These are phyloP conservation scores for Tretioscincus oriximinensis DNA, from an alignment of 2,113 vertebrate species.

Conservation along the genomic window DNA sequence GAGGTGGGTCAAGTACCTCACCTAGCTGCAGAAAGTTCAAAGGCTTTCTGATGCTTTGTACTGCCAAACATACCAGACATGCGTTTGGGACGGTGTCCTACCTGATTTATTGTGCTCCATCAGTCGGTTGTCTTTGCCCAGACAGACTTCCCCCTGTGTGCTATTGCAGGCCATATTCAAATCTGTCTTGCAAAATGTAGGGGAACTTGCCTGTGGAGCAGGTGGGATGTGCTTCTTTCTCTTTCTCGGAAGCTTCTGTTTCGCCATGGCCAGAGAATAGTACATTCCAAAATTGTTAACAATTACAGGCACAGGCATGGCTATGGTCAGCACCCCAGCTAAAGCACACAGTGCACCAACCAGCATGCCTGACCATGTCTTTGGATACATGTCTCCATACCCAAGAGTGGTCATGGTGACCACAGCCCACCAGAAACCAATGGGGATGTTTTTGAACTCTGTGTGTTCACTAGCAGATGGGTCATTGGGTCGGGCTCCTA, in stretches of 20 bases:
- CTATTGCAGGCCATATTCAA: slow-evolving; percentile 92
- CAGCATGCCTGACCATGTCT: slow-evolving; percentile 98
- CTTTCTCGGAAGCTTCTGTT: slow-evolving; percentile 96
- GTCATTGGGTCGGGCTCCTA: slow-evolving; percentile 91
- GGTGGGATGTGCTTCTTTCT: slow-evolving; percentile 97
- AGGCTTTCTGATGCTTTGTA: slow-evolving; percentile 52
- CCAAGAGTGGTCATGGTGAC: slow-evolving; percentile 98
- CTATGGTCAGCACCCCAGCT: slow-evolving; percentile 94
- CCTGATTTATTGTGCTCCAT: slow-evolving; percentile 92
- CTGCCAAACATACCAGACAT: slow-evolving; percentile 65
- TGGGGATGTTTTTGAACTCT: slow-evolving; percentile 97
- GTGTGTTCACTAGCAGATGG: slow-evolving; percentile 91
- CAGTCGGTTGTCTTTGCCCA: slow-evolving; percentile 83
- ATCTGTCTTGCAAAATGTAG: slow-evolving; percentile 91
- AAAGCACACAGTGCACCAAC: slow-evolving; percentile 94
- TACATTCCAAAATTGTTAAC: slow-evolving; percentile 99
- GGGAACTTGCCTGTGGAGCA: slow-evolving; percentile 85
- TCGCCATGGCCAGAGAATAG: slow-evolving; percentile 98
- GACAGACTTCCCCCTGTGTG: slow-evolving; percentile 86
- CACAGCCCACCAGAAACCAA: slow-evolving; percentile 99
- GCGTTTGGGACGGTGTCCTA: slow-evolving; percentile 75
- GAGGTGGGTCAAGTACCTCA: slow-evolving; percentile 54
- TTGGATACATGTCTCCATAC: slow-evolving; percentile 96
- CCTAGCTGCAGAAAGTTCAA: slow-evolving; percentile 66
- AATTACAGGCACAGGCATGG: slow-evolving; percentile 98